Evolutionary conservation across 2,888 invertebrate genomes (phyloP), one percentile per base, ranked within the genome.

Genomic region (Drosophila multiciliata): DNA sequence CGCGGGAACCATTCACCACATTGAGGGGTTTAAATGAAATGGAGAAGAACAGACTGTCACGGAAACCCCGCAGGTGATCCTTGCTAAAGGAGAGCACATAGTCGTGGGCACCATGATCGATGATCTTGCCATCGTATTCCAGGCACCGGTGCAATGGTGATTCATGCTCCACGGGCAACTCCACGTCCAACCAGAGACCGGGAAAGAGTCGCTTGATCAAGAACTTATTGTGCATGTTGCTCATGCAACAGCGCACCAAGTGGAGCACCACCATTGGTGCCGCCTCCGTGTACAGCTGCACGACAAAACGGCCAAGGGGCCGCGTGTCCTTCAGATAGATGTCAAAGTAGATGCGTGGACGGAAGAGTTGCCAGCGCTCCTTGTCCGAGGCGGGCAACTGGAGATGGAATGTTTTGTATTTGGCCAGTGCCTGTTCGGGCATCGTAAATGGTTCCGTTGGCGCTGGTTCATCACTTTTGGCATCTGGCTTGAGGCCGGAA

Each of bases 11-110:
- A 60, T 92, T 91, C 5, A 88, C 73, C 1, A 91, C 78, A 4
- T 62, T 74, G 6, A 92, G 63, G 0, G 91, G 91, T 32, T 90
- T 91, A 40, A 92, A 92, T 5, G 91, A 91, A 5, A 92, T 66
- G 20, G 90, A 78, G 36, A 91, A 91, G 17, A 78, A 65, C 3
- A 91, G 48, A 5, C 72, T 59, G 4, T 83, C 57, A 1, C 53
- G 48, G 20, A 91, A 82, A 17, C 90, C 90, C 11, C 55, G 38
- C 17, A 78, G n/a, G 15, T 80, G 52, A 2, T 58, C 29, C 48
- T 89, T 87, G 40, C 80, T 80, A 8, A 90, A 90, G 6, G 90
- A 90, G 3, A 87, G 66, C 42, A 87, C 76, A 52, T 82, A 66
- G 6, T 60, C 60, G 26, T 48, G 61, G 1, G 59, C 53, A 0